These are phyloP conservation scores for Pteronotus mesoamericanus DNA, from an alignment of 2,797 vertebrate species.

Conservation along the genomic window DNA sequence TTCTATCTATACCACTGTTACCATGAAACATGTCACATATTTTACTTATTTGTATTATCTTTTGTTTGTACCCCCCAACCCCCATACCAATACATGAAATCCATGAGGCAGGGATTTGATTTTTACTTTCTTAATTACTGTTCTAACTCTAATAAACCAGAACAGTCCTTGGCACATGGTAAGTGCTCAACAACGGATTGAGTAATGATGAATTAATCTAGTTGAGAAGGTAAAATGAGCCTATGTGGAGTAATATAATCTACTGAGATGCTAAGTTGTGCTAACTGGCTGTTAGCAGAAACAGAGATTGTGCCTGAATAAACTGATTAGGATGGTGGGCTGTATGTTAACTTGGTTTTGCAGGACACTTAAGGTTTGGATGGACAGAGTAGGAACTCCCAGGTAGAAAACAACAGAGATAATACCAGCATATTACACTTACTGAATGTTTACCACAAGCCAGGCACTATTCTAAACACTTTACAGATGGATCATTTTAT, in stretches of 20 bases:
- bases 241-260: background rate
- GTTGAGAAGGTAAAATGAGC: background rate
- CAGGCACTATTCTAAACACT: background rate
- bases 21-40: background rate
- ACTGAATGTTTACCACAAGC: fast-evolving
- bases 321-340: background rate
- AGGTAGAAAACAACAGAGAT: background rate
- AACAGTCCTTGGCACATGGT: background rate
- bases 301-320: background rate
- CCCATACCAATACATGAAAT: background rate
- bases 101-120: background rate
- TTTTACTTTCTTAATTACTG: background rate
- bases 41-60: background rate
- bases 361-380: background rate
- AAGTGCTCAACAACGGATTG: background rate
- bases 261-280: background rate
- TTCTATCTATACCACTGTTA: background rate
- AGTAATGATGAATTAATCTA: background rate
- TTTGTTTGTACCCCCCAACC: background rate
- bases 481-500: background rate
- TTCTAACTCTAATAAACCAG: background rate
- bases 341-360: background rate
- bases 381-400: background rate
- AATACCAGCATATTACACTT: background rate
- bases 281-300: background rate